These are phyloP conservation scores for Alviniconcha strummeri DNA, from an alignment of 2,888 invertebrate species.

Conservation along the genomic window DNA sequence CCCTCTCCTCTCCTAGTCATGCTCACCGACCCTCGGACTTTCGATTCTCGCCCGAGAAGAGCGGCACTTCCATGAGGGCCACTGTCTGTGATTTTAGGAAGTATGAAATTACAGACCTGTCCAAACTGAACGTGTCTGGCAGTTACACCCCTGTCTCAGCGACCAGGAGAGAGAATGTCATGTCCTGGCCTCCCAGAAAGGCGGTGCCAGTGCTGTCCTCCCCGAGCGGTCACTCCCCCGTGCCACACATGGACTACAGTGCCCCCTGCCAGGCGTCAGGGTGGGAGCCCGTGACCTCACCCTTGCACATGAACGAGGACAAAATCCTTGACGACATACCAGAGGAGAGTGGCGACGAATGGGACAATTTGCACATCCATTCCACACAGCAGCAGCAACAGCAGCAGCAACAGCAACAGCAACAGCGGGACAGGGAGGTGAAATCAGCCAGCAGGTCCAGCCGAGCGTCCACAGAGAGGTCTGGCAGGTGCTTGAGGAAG, in stretches of 20 bases:
- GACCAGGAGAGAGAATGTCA: constrained; percentile 12
- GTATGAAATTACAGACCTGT: constrained; percentile 12
- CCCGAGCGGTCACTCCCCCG: background rate
- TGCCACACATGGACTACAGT: background rate
- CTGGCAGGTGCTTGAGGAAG: constrained; percentile 35
- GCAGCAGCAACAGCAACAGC: no score
- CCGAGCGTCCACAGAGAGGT: constrained; percentile 30
- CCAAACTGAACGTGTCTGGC: background rate
- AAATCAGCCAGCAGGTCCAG: background rate
- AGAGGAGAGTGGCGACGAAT: constrained; percentile 47
- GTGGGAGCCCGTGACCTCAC: constrained; percentile 36
- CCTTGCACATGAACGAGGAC: constrained; percentile 59
- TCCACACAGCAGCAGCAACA: background rate
- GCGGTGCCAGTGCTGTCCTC: constrained; percentile 16
- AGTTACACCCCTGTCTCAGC: background rate
- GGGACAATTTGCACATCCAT: constrained; percentile 5
- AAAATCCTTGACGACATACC: constrained; percentile 63
- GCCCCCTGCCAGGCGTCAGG: no score
- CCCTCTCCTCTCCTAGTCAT: background rate
- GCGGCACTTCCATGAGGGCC: background rate
- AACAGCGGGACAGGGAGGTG: background rate
- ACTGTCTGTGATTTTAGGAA: constrained; percentile 13
- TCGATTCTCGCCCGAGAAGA: background rate
- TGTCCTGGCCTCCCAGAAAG: constrained; percentile 31
- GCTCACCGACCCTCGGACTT: constrained; percentile 6